phyloP scores from a whole-genome alignment of 2,113 vertebrate species.

The Engraulis encrasicolus region DNA sequence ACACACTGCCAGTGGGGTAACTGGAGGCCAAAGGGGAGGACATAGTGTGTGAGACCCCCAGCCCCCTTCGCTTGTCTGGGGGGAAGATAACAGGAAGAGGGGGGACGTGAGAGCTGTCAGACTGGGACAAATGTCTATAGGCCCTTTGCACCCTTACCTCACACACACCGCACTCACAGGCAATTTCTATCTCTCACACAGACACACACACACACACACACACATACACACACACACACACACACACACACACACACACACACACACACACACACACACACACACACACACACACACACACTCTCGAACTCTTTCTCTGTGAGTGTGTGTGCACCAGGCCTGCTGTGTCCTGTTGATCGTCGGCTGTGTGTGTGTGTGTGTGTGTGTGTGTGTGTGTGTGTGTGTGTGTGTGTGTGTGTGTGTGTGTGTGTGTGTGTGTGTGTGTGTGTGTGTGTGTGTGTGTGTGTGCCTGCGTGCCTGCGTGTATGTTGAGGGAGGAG shows the following conservation, averaged over 20 bases:
- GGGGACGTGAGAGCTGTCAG: not conserved
- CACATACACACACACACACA: not conserved
- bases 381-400: not conserved
- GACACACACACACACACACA: not conserved
- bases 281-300: not conserved
- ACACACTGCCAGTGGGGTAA: not conserved
- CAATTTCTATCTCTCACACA: no score
- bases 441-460: not conserved
- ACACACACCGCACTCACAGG: no score
- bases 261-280: not conserved
- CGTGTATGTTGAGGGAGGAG: no score
- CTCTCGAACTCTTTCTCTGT: not conserved
- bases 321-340: not conserved
- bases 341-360: not conserved
- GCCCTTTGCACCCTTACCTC: not conserved
- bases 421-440: not conserved
- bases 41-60: not conserved
- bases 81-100: not conserved
- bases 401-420: not conserved
- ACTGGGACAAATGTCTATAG: not conserved
- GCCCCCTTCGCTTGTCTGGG: not conserved
- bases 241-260: no score
- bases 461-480: no score
- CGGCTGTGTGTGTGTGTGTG: not conserved
- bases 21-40: not conserved